A percentile compares a stretch with the other conserved stretches of the same genome.
Evolutionary conservation across 1,140 invertebrate genomes (phyloP).

Genomic region (Cotesia typhae): DNA sequence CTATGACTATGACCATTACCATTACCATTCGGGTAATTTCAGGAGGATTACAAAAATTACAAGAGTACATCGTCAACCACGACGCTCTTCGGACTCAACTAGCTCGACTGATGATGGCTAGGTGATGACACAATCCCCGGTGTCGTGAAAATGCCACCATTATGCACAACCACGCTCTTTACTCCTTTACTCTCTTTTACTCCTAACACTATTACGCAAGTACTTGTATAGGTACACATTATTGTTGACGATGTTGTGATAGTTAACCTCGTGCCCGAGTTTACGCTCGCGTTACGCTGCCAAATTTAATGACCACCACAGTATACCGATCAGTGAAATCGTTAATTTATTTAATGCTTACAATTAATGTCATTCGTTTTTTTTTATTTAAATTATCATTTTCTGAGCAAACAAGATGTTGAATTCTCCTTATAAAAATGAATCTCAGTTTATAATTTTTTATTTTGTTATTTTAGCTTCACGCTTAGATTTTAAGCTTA

Average conservation of each 20-base stretch:
- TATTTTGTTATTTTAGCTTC: too few relatives aligned
- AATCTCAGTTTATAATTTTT: too few relatives aligned
- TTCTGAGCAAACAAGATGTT: too few relatives aligned
- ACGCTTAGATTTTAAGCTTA: too few relatives aligned
- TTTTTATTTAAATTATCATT: too few relatives aligned
- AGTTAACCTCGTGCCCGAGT: slow-evolving; percentile 34
- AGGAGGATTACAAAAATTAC: slow-evolving; percentile 40
- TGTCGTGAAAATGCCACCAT: slow-evolving; percentile 56
- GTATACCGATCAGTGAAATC: slow-evolving; percentile 26
- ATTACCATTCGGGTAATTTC: slow-evolving; percentile 10
- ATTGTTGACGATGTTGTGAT: too few relatives aligned
- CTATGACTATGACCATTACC: too few relatives aligned
- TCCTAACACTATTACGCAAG: slow-evolving; percentile 25
- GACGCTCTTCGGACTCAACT: slow-evolving; percentile 37
- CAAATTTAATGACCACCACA: slow-evolving; percentile 32
- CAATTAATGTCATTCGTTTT: neutral
- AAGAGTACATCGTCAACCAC: slow-evolving; percentile 48
- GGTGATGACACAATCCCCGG: slow-evolving; percentile 54
- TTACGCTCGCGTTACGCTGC: slow-evolving; percentile 33
- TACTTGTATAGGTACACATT: slow-evolving; percentile 25
- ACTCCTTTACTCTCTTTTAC: too few relatives aligned
- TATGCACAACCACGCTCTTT: slow-evolving; percentile 45
- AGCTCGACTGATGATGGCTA: slow-evolving; percentile 8
- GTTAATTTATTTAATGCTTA: neutral
- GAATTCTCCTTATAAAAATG: too few relatives aligned